Evolutionary conservation across 2,797 vertebrate genomes (phyloP).

Genomic region (Chelonia mydas): DNA sequence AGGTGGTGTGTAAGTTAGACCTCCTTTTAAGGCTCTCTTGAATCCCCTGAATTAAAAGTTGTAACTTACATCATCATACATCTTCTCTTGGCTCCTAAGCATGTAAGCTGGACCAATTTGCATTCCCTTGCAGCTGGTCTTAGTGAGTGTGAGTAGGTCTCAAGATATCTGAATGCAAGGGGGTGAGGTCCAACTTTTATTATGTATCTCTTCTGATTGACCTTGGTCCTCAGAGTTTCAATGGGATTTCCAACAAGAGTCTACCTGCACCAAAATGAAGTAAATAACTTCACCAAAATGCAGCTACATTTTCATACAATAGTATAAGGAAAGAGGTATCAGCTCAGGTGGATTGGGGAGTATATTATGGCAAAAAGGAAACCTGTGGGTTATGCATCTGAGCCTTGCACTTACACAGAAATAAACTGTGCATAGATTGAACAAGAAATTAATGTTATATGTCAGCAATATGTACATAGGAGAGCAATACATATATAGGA

Average conservation of each 20-base stretch:
- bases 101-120: constrained; percentile 9
- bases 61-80: background rate
- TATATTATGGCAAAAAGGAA: background rate
- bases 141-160: constrained; percentile 43
- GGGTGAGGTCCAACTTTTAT: constrained; percentile 6
- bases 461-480: background rate
- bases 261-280: background rate
- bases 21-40: constrained; percentile 14
- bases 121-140: constrained; percentile 7
- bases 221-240: constrained; percentile 23
- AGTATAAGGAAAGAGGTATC: background rate
- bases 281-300: background rate
- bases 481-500: background rate
- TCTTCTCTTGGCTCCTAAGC: constrained; percentile 2
- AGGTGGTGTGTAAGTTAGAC: background rate
- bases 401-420: background rate
- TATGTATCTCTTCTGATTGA: constrained; percentile 31
- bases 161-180: background rate
- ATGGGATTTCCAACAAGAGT: background rate
- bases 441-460: background rate
- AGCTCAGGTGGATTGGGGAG: background rate
- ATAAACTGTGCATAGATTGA: background rate
- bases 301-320: background rate
- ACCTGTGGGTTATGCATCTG: background rate
- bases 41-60: constrained; percentile 33